Conservation (phyloP, 2,888 invertebrate genomes). For the Bombylius major region DNA sequence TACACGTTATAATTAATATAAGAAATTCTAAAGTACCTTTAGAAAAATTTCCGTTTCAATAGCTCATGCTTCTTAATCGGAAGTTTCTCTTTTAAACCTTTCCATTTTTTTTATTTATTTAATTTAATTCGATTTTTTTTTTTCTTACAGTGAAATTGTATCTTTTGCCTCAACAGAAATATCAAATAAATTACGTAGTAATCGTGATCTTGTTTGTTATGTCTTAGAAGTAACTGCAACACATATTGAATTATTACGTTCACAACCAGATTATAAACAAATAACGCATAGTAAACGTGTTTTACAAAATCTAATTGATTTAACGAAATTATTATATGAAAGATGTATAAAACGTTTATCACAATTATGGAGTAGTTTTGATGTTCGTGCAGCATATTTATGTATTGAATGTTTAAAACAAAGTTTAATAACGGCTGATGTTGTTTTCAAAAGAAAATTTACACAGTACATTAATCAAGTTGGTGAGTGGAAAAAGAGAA, state of each 20-base stretch:
- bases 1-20: too few species aligned
- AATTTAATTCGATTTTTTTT: not conserved
- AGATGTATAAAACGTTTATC: constrained; percentile 38
- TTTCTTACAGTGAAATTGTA: constrained; percentile 22
- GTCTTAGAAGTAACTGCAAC: constrained; percentile 33
- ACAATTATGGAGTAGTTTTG: constrained; percentile 39
- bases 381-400: constrained; percentile 38
- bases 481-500: constrained; percentile 15
- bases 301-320: constrained; percentile 26
- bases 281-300: constrained; percentile 27
- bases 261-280: constrained; percentile 29
- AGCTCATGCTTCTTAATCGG: too few species aligned
- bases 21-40: too few species aligned
- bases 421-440: constrained; percentile 26
- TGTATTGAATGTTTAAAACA: constrained; percentile 44
- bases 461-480: constrained; percentile 27
- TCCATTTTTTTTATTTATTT: not conserved
- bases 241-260: constrained; percentile 24
- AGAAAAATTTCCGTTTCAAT: too few species aligned
- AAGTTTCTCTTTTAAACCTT: too few species aligned
- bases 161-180: constrained; percentile 39
- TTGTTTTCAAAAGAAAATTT: constrained; percentile 27
- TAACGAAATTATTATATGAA: constrained; percentile 31
- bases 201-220: constrained; percentile 43
- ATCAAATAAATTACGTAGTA: constrained; percentile 37